Percentiles rank a stretch among this genome's conserved stretches.
These are phyloP conservation scores for Drosophila equinoxialis DNA, from an alignment of 1,140 invertebrate species.

Conservation along the genomic window DNA sequence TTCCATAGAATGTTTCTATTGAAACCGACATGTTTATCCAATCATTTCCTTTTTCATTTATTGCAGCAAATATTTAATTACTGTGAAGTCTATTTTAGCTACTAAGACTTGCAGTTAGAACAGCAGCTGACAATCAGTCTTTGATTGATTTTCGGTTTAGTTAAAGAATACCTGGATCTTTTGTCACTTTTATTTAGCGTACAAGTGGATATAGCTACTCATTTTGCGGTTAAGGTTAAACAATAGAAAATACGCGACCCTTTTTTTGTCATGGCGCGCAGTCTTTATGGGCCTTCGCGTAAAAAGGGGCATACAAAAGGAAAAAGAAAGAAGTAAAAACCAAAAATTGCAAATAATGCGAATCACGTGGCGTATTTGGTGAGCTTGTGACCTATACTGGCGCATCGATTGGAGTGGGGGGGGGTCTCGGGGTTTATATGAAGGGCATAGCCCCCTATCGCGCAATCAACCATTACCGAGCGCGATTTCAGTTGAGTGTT, in stretches of 20 bases:
- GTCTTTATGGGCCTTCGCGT: slow-evolving; percentile 57
- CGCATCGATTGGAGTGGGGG: slow-evolving; percentile 5
- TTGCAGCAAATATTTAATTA: too few species aligned
- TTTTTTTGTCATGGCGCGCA: neutral
- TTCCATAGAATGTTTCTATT: too few species aligned
- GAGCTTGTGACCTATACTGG: slow-evolving; percentile 35
- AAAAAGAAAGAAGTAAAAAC: slow-evolving; percentile 53
- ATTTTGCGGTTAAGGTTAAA: slow-evolving; percentile 54
- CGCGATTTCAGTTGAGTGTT: slow-evolving; percentile 76
- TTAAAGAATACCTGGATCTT: slow-evolving; percentile 7
- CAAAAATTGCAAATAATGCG: slow-evolving; percentile 80
- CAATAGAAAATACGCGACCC: slow-evolving; percentile 38
- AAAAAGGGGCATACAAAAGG: slow-evolving; percentile 21
- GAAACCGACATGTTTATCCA: too few species aligned
- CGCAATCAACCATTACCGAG: slow-evolving; percentile 76
- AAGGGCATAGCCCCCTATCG: slow-evolving; percentile 56
- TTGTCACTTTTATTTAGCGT: neutral
- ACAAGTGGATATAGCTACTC: slow-evolving; percentile 3
- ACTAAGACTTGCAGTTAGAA: too few species aligned
- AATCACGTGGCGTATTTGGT: slow-evolving; percentile 70
- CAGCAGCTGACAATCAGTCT: slow-evolving; percentile 4
- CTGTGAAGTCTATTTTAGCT: too few species aligned
- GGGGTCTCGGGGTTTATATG: slow-evolving; percentile 18
- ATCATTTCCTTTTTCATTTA: too few species aligned
- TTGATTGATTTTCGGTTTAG: neutral